phyloP scores from a whole-genome alignment of 2,888 invertebrate genomes.

The Spisula solida region DNA sequence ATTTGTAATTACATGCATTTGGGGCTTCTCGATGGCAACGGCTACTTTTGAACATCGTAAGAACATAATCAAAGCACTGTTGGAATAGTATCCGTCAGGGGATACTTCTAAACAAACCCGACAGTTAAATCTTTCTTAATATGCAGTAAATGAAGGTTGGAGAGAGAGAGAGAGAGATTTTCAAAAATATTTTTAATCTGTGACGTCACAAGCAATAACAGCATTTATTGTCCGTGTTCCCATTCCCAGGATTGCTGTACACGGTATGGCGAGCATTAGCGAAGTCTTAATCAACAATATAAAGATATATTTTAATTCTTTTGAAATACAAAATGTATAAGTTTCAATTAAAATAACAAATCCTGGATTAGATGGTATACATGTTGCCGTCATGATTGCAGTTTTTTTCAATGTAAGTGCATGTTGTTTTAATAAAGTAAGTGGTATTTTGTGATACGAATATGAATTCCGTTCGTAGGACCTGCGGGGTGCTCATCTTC shows the following conservation, averaged over 20 bases:
- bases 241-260: background rate
- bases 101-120: too few species aligned
- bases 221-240: background rate
- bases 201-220: background rate
- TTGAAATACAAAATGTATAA: background rate
- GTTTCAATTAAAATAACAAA: conserved; percentile 19
- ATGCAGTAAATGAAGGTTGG: background rate
- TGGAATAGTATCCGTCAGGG: too few species aligned
- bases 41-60: too few species aligned
- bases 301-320: background rate
- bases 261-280: background rate
- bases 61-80: too few species aligned
- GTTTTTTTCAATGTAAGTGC: background rate
- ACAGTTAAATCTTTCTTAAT: background rate
- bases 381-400: background rate
- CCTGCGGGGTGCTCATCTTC: background rate
- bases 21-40: too few species aligned
- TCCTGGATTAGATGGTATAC: background rate
- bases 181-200: background rate
- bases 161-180: background rate
- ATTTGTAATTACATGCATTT: too few species aligned
- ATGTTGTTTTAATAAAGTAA: conserved; percentile 13
- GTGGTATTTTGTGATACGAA: conserved; percentile 2
- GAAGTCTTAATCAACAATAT: background rate
- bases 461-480: conserved; percentile 2